These are phyloP conservation scores for Lateolabrax maculatus DNA, from an alignment of 2,797 vertebrate species.

Conservation along the genomic window DNA sequence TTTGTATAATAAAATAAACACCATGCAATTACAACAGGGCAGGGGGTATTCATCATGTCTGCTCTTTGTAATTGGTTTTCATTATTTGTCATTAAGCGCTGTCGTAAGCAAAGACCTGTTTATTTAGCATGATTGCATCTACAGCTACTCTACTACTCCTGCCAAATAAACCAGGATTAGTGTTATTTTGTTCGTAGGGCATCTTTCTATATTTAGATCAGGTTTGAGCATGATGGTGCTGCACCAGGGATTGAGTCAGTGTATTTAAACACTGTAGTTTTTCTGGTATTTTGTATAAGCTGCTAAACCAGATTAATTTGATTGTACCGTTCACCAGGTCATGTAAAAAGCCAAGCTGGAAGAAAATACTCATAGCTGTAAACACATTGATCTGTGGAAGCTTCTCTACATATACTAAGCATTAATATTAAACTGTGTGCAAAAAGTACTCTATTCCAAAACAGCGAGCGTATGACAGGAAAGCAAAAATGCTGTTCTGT, in stretches of 20 bases:
- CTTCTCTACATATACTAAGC: conserved; percentile 34
- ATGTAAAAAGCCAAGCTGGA: conserved; percentile 34
- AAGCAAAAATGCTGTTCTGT: conserved; percentile 37
- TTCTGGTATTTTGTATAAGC: conserved; percentile 68
- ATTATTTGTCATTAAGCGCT: conserved; percentile 73
- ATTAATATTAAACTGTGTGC: conserved; percentile 42
- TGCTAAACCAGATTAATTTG: conserved; percentile 71
- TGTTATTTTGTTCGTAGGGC: conserved; percentile 53
- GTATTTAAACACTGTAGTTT: conserved; percentile 71
- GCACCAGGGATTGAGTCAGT: conserved; percentile 55
- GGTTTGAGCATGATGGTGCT: conserved; percentile 50
- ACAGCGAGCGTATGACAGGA: conserved; percentile 27
- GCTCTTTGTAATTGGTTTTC: conserved; percentile 71
- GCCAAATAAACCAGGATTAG: conserved; percentile 52
- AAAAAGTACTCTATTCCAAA: conserved; percentile 31
- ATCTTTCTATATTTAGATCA: conserved; percentile 74
- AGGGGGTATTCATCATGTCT: conserved; percentile 55
- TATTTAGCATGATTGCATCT: conserved; percentile 72
- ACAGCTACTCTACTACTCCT: conserved; percentile 54
- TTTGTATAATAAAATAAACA: conserved; percentile 52
- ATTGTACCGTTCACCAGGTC: conserved; percentile 62
- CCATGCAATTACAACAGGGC: conserved; percentile 55
- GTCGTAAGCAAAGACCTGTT: conserved; percentile 64
- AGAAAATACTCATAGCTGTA: conserved; percentile 27
- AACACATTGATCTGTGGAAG: conserved; percentile 60